Evolutionary conservation across 2,888 invertebrate species (phyloP), one percentile per base, ranked within the genome.

Genomic region (Acronicta leporina): DNA sequence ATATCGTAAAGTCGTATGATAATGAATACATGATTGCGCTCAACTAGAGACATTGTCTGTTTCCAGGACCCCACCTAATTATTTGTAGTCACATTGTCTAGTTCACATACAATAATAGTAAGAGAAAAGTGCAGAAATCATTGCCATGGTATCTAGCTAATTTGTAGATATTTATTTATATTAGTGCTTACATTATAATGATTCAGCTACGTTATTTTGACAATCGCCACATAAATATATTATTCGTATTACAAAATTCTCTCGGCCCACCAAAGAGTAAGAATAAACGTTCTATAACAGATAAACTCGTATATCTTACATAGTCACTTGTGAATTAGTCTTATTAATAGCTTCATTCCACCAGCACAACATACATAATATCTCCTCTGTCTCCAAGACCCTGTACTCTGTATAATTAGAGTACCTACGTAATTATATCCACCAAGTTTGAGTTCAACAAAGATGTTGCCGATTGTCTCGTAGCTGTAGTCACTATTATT

Each of bases 331-430:
- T 56, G 14, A 16, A 66, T 64, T 46, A 13, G 11, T 64, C 35
- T 53, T 57, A 71, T 53, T 57, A 47, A 50, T 49, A 33, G 44
- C 40, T 47, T 57, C 67, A 71, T 64, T 66, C 72, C 72, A 71
- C 67, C n/a, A 65, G 33, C 30, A 44, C 43, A 64, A 49, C 48
- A 70, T 46, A 52, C 42, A 30, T n/a, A n/a, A n/a, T 20, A 20
- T 20, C n/a, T 38, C n/a, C 46, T 43, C 30, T 53, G 49, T 65
- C 52, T 43, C 42, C 66, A 57, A 57, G 46, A 51, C 13, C 40
- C 40, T 57, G 44, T 11, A 45, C 38, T 40, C n/a, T n/a, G n/a
- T n/a, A 52, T 71, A 71, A 57, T 64, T 71, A 71, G 27, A 20
- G 4, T 20, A 20, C 4, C 41, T 56, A 48, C 48, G 38, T 48